Percentiles rank a stretch among this genome's conserved stretches.
Conservation (phyloP, 2,797 vertebrate genomes). For the Acanthornis magna region DNA sequence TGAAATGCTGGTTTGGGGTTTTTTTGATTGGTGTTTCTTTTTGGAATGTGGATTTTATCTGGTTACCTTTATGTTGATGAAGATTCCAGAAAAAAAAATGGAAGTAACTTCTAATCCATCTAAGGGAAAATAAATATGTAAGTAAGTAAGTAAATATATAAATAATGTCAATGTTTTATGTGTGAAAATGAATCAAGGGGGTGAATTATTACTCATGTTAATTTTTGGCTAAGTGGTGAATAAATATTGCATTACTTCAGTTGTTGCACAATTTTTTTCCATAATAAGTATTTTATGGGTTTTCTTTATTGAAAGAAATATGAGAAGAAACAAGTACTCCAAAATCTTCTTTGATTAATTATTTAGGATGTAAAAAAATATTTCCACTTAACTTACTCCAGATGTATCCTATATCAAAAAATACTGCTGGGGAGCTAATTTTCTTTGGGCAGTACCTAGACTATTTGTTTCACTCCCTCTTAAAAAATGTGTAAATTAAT, state of each 20-base stretch:
- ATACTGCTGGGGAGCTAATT: too few species aligned
- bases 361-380: background rate
- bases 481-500: background rate
- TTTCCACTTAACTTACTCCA: background rate
- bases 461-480: background rate
- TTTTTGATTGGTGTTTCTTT: background rate
- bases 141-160: too few species aligned
- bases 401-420: background rate
- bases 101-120: background rate
- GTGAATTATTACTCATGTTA: background rate
- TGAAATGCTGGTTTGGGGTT: fast-evolving
- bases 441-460: background rate
- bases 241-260: background rate
- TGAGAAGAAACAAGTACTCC: background rate
- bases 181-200: background rate
- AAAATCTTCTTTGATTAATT: background rate
- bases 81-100: background rate
- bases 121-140: background rate
- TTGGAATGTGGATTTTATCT: background rate
- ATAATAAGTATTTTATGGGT: background rate
- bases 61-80: background rate
- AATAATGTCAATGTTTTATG: background rate
- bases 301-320: background rate
- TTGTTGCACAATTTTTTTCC: background rate
- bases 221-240: background rate